Base-by-base conservation (phyloP, 30 jellyfish, hydroid and myxozoan species). In the Phacellophora camtschatica region DNA sequence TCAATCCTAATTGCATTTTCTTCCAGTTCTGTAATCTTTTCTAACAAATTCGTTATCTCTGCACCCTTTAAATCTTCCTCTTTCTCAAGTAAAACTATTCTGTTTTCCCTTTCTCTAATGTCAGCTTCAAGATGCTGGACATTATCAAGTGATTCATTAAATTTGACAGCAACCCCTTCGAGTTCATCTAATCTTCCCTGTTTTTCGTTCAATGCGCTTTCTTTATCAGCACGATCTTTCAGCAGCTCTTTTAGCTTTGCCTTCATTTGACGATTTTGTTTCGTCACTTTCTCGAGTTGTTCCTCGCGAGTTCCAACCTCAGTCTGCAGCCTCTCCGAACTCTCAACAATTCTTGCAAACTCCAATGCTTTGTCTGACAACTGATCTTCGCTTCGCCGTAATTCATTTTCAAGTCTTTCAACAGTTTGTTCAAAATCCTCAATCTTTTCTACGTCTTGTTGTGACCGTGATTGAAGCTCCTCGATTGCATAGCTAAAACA, bases 181-280 rank as follows among this genome's bases (percentile, higher is more conserved):
- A 77, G 74, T 24, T 77, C 88, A 57, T 61, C 81, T 5, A 77
- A 30, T 5, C 88, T 59, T 3, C 57, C 59, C 6, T 77, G 66
- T 34, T 77, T 77, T 12, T 77, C 88, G 43, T 15, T 19, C 25
- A 59, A 11, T 46, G 30, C 6, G n/a, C 32, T 29, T 1, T 77
- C 88, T 25, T 62, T 77, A 20, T 77, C 88, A 16, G 81, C 20
- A 20, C 63, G 39, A 20, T 77, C 88, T 39, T 45, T 77, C 0
- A 77, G 41, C 22, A 77, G 11, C 23, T 59, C 88, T 50, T 77
- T 77, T 36, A 77, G 43, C 63, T 77, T 77, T 9, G 29, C 45
- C 53, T 77, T 77, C 88, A 77, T 57, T 62, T 56, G 65, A 18
- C 55, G 49, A 49, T 77, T 77, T 31, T 77, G 88, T 28, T 77